Conservation (phyloP, 1,140 invertebrate genomes). For the Belonocnema kinseyi region DNA sequence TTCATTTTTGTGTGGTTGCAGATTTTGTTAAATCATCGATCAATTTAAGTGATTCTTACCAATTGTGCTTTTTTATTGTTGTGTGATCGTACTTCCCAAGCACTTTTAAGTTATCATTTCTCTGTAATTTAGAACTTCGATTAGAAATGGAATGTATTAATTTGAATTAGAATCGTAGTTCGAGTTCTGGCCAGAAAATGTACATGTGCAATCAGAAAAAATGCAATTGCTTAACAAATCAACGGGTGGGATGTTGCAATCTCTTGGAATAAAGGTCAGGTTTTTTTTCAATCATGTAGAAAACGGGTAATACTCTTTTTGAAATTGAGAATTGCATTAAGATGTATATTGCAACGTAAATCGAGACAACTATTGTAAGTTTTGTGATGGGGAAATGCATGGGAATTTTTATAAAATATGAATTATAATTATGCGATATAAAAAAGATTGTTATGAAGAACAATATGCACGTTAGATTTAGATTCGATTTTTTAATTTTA, state of each 20-base stretch:
- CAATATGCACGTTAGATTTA: too few species aligned
- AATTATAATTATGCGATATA: too few species aligned
- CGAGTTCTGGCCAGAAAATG: neutral
- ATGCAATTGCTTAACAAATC: slow-evolving; percentile 10
- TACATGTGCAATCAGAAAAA: slow-evolving; percentile 12
- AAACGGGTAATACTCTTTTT: too few species aligned
- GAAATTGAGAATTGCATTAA: too few species aligned
- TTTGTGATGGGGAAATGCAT: too few species aligned
- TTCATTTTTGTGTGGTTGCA: slow-evolving; percentile 25
- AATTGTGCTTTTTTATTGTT: slow-evolving; percentile 14
- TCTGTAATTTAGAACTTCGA: neutral
- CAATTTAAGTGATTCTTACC: slow-evolving; percentile 16
- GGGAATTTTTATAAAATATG: too few species aligned
- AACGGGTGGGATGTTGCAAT: neutral
- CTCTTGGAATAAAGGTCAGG: neutral
- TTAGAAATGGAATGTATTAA: neutral
- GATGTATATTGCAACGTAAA: too few species aligned
- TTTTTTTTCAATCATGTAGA: neutral
- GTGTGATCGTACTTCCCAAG: slow-evolving; percentile 22
- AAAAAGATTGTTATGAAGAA: too few species aligned
- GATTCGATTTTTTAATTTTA: too few species aligned
- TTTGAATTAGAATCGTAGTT: neutral
- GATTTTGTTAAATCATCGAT: slow-evolving; percentile 32
- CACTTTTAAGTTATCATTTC: slow-evolving; percentile 39
- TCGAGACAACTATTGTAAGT: too few species aligned